Percentiles rank a stretch among this genome's conserved stretches.
Conservation (phyloP, 2,797 vertebrate species). For the Rachycentron canadum region DNA sequence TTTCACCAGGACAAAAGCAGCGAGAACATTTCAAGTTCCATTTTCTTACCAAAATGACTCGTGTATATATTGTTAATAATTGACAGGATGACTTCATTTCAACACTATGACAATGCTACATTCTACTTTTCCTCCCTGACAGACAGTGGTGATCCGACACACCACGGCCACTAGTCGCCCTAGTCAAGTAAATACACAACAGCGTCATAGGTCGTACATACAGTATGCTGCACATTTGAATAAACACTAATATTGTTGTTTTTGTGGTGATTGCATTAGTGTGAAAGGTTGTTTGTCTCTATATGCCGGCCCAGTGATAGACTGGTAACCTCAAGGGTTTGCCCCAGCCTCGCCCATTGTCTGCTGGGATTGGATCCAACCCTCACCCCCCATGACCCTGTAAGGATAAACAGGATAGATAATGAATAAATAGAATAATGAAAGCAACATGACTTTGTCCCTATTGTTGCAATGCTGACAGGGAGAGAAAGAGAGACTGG, state of each 20-base stretch:
- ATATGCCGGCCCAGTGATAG: too few species aligned
- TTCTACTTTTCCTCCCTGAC: background rate
- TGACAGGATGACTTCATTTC: background rate
- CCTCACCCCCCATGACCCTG: too few species aligned
- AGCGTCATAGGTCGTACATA: too few species aligned
- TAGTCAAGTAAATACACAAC: background rate
- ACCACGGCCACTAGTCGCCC: too few species aligned
- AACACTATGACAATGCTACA: background rate
- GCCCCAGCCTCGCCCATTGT: too few species aligned
- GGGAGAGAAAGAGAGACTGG: slow-evolving; percentile 20
- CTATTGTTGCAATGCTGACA: slow-evolving; percentile 28
- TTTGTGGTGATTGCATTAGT: background rate
- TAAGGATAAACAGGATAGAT: too few species aligned
- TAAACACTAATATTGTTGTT: background rate
- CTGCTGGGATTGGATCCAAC: too few species aligned
- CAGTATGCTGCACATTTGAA: background rate
- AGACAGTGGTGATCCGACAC: background rate
- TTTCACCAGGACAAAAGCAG: background rate
- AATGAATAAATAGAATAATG: slow-evolving; percentile 3
- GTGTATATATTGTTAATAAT: background rate
- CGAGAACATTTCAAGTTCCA: background rate
- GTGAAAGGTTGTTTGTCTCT: too few species aligned
- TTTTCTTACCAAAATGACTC: background rate
- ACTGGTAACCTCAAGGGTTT: too few species aligned
- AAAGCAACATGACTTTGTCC: slow-evolving; percentile 37